A percentile compares a stretch with the other conserved stretches of the same genome.
Conservation (phyloP, 2,797 vertebrate genomes). For the Arctocebus calabarensis region DNA sequence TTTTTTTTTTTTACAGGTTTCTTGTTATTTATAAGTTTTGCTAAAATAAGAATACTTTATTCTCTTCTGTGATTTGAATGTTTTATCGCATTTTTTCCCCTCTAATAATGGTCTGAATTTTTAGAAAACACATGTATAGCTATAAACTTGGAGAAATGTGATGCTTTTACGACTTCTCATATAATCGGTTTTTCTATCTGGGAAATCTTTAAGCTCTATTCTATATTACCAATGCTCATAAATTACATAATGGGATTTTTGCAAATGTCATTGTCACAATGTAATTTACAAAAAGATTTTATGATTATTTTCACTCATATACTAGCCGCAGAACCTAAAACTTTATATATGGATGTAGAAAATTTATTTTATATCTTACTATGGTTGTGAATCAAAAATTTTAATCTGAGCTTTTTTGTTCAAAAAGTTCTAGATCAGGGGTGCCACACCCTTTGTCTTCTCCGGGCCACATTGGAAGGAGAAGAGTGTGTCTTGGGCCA, state of each 20-base stretch:
- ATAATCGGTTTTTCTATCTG: not conserved
- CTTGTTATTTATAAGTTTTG: not conserved
- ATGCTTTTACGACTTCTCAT: not conserved
- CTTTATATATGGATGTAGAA: not conserved
- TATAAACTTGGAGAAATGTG: not conserved
- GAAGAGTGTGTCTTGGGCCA: too few species aligned
- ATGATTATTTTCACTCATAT: not conserved
- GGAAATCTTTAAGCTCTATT: not conserved
- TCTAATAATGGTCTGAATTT: not conserved
- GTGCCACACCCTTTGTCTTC: too few species aligned
- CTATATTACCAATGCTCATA: not conserved
- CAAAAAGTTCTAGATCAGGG: not conserved
- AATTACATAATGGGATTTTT: too few species aligned
- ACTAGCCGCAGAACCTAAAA: not conserved
- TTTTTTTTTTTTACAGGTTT: not conserved
- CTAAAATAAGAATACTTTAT: not conserved
- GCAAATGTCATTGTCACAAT: not conserved
- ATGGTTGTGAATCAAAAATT: not conserved
- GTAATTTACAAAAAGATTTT: not conserved
- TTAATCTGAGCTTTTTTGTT: not conserved
- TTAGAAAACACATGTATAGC: not conserved
- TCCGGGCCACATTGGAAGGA: too few species aligned
- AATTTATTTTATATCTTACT: not conserved
- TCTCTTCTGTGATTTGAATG: not conserved
- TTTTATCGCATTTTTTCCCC: conserved; percentile 10